These are phyloP conservation scores for Saguinus imperator DNA, from an alignment of 2,113 vertebrate species.

Conservation along the genomic window DNA sequence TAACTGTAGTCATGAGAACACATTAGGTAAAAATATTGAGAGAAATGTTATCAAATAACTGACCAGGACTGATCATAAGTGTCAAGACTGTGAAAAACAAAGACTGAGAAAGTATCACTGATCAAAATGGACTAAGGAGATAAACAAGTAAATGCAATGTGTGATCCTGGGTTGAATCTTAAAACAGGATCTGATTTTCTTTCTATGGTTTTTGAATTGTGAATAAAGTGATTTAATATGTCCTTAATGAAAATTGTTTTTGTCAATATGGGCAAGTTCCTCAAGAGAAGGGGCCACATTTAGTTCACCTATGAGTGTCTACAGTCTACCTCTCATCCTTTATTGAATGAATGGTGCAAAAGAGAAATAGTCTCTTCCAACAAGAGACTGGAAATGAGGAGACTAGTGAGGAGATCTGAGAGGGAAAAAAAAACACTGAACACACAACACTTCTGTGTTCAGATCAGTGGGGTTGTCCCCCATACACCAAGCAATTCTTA, in stretches of 20 bases:
- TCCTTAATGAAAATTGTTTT: not conserved
- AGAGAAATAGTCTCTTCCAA: not conserved
- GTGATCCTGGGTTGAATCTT: not conserved
- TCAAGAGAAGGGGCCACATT: not conserved
- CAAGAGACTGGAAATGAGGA: not conserved
- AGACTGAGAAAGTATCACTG: not conserved
- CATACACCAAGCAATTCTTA: too few relatives aligned
- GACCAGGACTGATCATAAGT: not conserved
- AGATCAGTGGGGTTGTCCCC: not conserved
- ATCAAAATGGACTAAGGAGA: not conserved
- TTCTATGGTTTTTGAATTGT: not conserved
- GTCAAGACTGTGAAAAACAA: not conserved
- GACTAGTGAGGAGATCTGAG: not conserved
- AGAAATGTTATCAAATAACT: not conserved
- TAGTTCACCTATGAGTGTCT: not conserved
- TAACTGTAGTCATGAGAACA: not conserved
- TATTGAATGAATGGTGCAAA: not conserved
- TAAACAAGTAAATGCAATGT: not conserved
- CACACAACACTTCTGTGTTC: not conserved
- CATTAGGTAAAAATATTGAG: not conserved
- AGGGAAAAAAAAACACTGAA: not conserved
- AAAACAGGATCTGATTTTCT: not conserved
- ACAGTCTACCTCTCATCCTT: not conserved
- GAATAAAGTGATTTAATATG: not conserved
- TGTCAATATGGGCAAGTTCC: not conserved